phyloP scores from a whole-genome alignment of 2,797 vertebrate species.

The Sciurus carolinensis region DNA sequence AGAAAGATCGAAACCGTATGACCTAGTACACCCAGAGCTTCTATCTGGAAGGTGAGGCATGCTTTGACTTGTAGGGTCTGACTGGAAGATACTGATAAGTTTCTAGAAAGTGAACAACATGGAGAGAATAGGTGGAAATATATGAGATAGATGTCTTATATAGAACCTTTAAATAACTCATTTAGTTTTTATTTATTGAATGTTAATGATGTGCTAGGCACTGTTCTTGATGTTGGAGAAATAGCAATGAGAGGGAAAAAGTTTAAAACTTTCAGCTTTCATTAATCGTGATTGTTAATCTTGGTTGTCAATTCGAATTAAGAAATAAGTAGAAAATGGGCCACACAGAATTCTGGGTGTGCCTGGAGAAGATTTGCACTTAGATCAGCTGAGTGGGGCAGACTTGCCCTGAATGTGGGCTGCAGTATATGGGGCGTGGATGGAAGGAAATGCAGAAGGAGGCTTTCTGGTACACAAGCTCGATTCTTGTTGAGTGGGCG shows the following conservation, averaged over 20 bases:
- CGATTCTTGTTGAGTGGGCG: neutral
- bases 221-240: neutral
- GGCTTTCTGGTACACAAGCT: neutral
- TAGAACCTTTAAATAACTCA: neutral
- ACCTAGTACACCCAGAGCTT: too few relatives aligned
- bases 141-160: neutral
- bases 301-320: neutral
- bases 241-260: neutral
- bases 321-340: neutral
- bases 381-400: neutral
- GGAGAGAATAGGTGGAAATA: neutral
- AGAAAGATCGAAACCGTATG: neutral
- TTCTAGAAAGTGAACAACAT: neutral
- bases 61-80: neutral
- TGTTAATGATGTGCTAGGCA: neutral
- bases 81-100: neutral
- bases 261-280: neutral
- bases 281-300: neutral
- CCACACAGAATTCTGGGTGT: neutral
- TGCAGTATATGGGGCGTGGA: neutral
- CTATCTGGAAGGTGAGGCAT: neutral
- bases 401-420: neutral
- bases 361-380: too few relatives aligned
- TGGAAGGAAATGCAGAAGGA: too few relatives aligned
- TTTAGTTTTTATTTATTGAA: constrained; percentile 26